Evolutionary conservation across 2,888 invertebrate genomes (phyloP).

Genomic region (Tubulanus polymorphus): DNA sequence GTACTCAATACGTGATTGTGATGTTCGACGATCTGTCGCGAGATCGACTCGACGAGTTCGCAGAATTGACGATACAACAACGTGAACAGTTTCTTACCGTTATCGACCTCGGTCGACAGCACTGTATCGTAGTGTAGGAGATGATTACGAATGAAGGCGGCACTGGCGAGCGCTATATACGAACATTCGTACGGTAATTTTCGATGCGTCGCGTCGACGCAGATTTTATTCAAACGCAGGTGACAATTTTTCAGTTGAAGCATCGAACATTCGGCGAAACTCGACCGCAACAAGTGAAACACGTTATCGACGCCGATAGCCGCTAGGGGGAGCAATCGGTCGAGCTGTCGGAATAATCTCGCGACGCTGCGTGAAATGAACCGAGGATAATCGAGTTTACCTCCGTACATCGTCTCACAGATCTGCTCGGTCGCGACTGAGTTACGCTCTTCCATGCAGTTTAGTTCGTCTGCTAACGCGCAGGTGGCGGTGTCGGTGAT

Average conservation of each 20-base stretch:
- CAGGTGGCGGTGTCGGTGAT: constrained; percentile 27
- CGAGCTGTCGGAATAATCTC: constrained; percentile 31
- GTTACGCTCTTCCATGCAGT: constrained; percentile 22
- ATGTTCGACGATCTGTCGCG: constrained; percentile 33
- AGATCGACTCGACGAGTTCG: constrained; percentile 39
- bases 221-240: constrained; percentile 37
- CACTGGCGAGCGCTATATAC: constrained; percentile 37
- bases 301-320: constrained; percentile 35
- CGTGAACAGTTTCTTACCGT: constrained; percentile 41
- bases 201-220: constrained; percentile 26
- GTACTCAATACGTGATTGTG: constrained; percentile 39
- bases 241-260: constrained; percentile 36
- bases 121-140: constrained; percentile 37
- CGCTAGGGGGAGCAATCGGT: constrained; percentile 37
- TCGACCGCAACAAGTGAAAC: constrained; percentile 29
- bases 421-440: constrained; percentile 27
- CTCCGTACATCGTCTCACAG: constrained; percentile 29
- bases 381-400: constrained; percentile 40
- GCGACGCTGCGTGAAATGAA: constrained; percentile 30
- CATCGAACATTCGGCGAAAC: constrained; percentile 36
- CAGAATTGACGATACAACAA: constrained; percentile 39
- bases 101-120: constrained; percentile 24
- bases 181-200: constrained; percentile 30
- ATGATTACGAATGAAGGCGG: constrained; percentile 39
- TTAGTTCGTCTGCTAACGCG: constrained; percentile 25